These are phyloP conservation scores for Neolamprologus sp. DNA, from an alignment of 2,113 vertebrate genomes.

Conservation along the genomic window DNA sequence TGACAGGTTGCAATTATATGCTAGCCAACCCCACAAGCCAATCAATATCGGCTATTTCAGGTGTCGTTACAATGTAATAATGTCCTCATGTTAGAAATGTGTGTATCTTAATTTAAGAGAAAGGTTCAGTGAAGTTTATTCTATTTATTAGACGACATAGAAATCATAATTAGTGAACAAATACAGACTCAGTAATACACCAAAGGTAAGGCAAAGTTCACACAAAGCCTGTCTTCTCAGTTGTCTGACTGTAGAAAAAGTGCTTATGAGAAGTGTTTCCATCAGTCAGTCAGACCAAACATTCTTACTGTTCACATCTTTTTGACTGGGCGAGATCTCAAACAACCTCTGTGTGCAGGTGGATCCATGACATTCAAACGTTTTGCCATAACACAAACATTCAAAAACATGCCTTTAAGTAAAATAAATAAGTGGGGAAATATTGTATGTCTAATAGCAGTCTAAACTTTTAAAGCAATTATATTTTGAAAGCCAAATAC, in stretches of 20 bases:
- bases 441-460: background rate
- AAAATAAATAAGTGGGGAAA: slow-evolving; percentile 29
- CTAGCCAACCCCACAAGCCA: background rate
- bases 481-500: slow-evolving; percentile 6
- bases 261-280: slow-evolving; percentile 56
- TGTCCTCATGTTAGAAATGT: slow-evolving; percentile 23
- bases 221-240: slow-evolving; percentile 42
- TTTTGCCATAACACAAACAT: slow-evolving; percentile 42
- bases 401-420: slow-evolving; percentile 18
- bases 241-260: slow-evolving; percentile 56
- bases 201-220: slow-evolving; percentile 71
- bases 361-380: slow-evolving; percentile 25
- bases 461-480: background rate
- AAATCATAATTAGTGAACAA: slow-evolving; percentile 34
- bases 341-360: slow-evolving; percentile 2
- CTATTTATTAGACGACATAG: slow-evolving; percentile 27
- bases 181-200: slow-evolving; percentile 45
- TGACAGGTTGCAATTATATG: background rate
- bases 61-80: slow-evolving; percentile 11
- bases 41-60: slow-evolving; percentile 4
- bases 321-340: slow-evolving; percentile 1
- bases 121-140: background rate
- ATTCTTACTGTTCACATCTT: slow-evolving; percentile 48
- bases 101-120: background rate
- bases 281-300: slow-evolving; percentile 52